Conservation (phyloP, 2,113 vertebrate species). For the Carassius carassius region DNA sequence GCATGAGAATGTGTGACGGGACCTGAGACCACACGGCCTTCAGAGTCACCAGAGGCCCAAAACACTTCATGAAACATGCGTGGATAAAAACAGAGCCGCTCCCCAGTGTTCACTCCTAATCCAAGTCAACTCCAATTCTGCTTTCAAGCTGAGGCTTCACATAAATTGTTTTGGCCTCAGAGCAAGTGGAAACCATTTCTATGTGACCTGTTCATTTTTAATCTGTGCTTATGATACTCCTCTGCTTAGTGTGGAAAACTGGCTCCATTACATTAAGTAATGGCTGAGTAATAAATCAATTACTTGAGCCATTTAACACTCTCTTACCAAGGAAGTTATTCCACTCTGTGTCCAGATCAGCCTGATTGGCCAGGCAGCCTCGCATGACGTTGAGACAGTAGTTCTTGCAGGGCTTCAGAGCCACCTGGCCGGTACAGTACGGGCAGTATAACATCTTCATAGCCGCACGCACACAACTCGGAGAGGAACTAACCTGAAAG, state of each 20-base stretch:
- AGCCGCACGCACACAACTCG: slow-evolving; percentile 83
- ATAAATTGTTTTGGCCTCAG: not conserved
- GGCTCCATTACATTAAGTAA: not conserved
- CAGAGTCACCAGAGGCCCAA: slow-evolving; percentile 7
- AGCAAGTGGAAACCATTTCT: slow-evolving; percentile 24
- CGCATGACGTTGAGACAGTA: slow-evolving; percentile 98
- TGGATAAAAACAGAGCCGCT: not conserved
- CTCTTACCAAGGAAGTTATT: slow-evolving; percentile 95
- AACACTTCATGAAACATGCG: not conserved
- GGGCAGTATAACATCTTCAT: slow-evolving; percentile 98
- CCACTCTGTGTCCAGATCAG: slow-evolving; percentile 93
- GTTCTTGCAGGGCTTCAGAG: slow-evolving; percentile 93
- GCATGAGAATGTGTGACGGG: not conserved
- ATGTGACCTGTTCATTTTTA: slow-evolving; percentile 27
- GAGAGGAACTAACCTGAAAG: slow-evolving; percentile 86
- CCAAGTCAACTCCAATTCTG: not conserved
- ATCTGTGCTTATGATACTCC: not conserved
- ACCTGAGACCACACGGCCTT: slow-evolving; percentile 4
- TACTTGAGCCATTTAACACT: not conserved
- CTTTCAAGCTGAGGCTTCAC: not conserved
- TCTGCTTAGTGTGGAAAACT: slow-evolving; percentile 2
- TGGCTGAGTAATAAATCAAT: not conserved
- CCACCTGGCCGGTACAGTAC: slow-evolving; percentile 88
- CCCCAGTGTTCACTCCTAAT: not conserved
- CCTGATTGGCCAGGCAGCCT: slow-evolving; percentile 95